These are phyloP conservation scores for Trachelus iudaicus DNA, from an alignment of 2,888 invertebrate genomes.

Conservation along the genomic window DNA sequence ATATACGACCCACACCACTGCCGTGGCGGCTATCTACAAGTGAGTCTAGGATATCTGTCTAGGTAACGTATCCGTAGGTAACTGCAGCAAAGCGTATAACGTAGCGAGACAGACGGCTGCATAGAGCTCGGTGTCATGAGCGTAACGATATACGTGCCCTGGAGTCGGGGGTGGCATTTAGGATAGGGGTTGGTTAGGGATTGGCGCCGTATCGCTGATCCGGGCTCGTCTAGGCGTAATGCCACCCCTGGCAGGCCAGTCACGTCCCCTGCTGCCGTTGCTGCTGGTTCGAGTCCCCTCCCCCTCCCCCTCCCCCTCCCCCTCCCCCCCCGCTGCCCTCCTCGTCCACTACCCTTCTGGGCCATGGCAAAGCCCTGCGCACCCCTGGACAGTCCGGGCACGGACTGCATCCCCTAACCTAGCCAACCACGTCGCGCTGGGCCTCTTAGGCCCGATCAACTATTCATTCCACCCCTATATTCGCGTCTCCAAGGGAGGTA, in stretches of 20 bases:
- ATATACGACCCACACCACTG: background rate
- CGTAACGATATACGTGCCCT: constrained; percentile 50
- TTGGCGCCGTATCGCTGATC: constrained; percentile 59
- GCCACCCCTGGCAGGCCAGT: constrained; percentile 54
- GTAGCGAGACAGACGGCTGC: constrained; percentile 29
- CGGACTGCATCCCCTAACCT: constrained; percentile 35
- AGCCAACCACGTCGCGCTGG: constrained; percentile 34
- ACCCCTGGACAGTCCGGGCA: constrained; percentile 33
- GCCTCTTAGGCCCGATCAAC: constrained; percentile 48
- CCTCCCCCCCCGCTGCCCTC: constrained; percentile 34
- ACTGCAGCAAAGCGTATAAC: constrained; percentile 8
- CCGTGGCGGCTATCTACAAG: background rate
- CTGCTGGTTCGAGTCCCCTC: background rate
- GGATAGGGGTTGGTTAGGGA: constrained; percentile 41
- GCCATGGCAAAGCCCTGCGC: constrained; percentile 31
- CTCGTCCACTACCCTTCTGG: constrained; percentile 27
- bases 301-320: too few relatives aligned
- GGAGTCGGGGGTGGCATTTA: constrained; percentile 30
- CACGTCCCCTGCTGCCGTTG: constrained; percentile 51
- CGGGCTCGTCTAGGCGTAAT: constrained; percentile 54
- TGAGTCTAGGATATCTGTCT: background rate
- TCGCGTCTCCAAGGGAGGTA: constrained; percentile 6
- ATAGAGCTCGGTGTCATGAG: constrained; percentile 44
- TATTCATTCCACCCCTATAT: constrained; percentile 35
- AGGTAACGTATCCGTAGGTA: constrained; percentile 5